Conservation (phyloP, 1,140 invertebrate species). For the Drosophila aff. region DNA sequence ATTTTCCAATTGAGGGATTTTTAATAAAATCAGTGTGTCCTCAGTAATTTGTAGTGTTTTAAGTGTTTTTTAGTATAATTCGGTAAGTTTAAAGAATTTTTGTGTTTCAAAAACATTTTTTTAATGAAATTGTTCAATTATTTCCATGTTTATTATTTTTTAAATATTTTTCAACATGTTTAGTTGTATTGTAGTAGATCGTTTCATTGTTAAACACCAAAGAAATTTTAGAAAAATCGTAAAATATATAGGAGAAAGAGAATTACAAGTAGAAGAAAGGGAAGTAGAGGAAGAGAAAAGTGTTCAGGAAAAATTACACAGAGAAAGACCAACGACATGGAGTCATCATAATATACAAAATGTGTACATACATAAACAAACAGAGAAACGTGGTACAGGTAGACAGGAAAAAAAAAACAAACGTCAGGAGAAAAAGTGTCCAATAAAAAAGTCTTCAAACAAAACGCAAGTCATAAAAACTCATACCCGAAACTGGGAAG, state of each 20-base stretch:
- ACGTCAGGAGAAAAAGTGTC: conserved; percentile 51
- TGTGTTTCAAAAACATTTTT: background rate
- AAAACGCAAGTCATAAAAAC: conserved; percentile 66
- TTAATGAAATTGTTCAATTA: background rate
- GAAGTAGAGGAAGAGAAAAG: conserved; percentile 68
- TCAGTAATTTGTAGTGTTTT: conserved; percentile 13
- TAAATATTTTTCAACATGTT: background rate
- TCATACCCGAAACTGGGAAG: background rate
- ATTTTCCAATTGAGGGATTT: background rate
- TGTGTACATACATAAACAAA: conserved; percentile 37
- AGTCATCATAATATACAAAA: conserved; percentile 67
- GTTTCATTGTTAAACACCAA: conserved; percentile 26
- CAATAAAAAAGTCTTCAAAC: conserved; percentile 62
- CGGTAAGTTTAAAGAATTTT: background rate
- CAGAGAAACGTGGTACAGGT: conserved; percentile 29
- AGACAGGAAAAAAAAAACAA: conserved; percentile 23
- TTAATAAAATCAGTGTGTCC: background rate
- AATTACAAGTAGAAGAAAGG: conserved; percentile 38
- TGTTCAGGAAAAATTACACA: conserved; percentile 78
- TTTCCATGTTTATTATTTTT: conserved; percentile 16
- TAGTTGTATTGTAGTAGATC: conserved; percentile 10
- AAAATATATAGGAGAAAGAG: conserved; percentile 27
- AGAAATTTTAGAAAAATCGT: conserved; percentile 49
- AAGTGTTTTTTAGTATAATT: conserved; percentile 13
- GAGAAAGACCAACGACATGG: conserved; percentile 57